Evolutionary conservation across 2,888 invertebrate genomes (phyloP).

Genomic region (Disparrhopalites patrizii): DNA sequence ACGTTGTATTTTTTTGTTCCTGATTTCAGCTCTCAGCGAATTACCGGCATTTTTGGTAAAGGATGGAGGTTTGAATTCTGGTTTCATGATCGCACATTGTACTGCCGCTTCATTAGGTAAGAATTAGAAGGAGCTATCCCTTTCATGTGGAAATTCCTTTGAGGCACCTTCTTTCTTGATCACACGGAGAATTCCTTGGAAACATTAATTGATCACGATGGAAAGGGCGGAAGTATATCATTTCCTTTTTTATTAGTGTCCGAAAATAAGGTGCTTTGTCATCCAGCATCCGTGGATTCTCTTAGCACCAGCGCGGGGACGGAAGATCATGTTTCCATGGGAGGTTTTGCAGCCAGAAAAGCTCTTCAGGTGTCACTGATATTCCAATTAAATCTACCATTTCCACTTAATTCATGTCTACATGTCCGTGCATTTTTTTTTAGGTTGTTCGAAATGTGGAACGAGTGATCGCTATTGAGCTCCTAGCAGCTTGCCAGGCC

Average conservation of each 20-base stretch:
- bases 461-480: conserved; percentile 62
- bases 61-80: conserved; percentile 66
- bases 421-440: conserved; percentile 29
- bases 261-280: conserved; percentile 66
- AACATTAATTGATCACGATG: too few species aligned
- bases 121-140: not conserved
- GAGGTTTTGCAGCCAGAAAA: conserved; percentile 63
- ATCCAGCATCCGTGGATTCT: conserved; percentile 64
- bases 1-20: conserved; percentile 26
- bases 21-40: conserved; percentile 59
- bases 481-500: conserved; percentile 64
- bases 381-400: not conserved
- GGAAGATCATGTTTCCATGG: conserved; percentile 69
- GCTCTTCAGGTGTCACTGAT: conserved; percentile 54
- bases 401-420: not conserved
- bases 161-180: not conserved
- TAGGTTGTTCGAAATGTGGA: conserved; percentile 57
- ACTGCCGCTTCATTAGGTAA: conserved; percentile 63
- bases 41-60: conserved; percentile 63
- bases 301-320: conserved; percentile 64
- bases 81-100: conserved; percentile 66
- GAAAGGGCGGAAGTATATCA: conserved; percentile 5
- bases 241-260: too few species aligned
- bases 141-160: not conserved
- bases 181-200: too few species aligned